phyloP scores from a whole-genome alignment of 2,113 vertebrate genomes.

The Thalassoma bifasciatum region DNA sequence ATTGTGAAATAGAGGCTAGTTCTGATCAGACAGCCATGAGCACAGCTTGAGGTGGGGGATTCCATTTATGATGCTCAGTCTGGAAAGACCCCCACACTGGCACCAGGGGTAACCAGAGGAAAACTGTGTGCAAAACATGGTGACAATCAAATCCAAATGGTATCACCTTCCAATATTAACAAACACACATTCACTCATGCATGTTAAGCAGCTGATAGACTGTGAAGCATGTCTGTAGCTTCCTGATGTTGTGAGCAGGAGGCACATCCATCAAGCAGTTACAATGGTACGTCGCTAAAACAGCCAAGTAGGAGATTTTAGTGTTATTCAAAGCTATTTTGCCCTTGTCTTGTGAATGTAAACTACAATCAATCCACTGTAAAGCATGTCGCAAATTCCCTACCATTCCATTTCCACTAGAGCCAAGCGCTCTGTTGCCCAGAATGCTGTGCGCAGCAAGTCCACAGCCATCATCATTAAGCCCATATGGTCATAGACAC shows the following conservation, averaged over 20 bases:
- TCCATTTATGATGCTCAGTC: conserved; percentile 44
- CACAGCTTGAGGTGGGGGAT: conserved; percentile 43
- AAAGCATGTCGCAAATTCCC: conserved; percentile 36
- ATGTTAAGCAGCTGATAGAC: no score
- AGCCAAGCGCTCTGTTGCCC: conserved; percentile 28
- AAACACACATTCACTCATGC: no score
- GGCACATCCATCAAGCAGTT: no score
- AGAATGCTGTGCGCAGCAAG: conserved; percentile 77
- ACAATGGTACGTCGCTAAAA: no score
- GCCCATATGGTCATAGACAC: conserved; percentile 57
- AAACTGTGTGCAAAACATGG: no score
- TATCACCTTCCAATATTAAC: no score
- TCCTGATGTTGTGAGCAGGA: no score
- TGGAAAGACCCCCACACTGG: conserved; percentile 43
- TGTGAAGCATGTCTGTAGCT: no score
- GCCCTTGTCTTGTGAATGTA: conserved; percentile 41
- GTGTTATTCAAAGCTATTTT: conserved; percentile 27
- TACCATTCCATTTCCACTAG: conserved; percentile 24
- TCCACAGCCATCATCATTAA: conserved; percentile 82
- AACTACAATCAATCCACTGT: conserved; percentile 38
- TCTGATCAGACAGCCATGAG: conserved; percentile 49
- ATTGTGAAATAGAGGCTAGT: conserved; percentile 63
- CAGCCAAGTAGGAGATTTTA: no score
- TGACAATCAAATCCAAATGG: no score
- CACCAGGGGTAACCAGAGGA: conserved; percentile 35